A percentile compares a stretch with the other conserved stretches of the same genome.
These are phyloP conservation scores for Lasioglossum leucozonium DNA, from an alignment of 2,888 invertebrate species.

Conservation along the genomic window DNA sequence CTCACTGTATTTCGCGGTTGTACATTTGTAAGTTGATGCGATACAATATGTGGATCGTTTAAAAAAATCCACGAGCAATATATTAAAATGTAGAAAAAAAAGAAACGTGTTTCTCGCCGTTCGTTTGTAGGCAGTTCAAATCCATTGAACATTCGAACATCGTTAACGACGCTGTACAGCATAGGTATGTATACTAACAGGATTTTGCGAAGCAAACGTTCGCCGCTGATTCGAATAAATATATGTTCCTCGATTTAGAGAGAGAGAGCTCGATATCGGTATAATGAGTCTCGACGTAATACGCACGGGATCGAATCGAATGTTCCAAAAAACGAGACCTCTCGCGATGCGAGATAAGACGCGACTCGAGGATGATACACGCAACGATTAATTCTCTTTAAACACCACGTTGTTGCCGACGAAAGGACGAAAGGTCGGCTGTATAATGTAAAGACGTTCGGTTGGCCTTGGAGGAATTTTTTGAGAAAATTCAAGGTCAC, in stretches of 20 bases:
- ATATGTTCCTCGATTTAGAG: not conserved
- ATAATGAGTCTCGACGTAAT: not conserved
- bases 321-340: not conserved
- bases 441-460: not conserved
- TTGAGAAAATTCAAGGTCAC: not conserved
- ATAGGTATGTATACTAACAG: not conserved
- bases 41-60: not conserved
- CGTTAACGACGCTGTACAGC: not conserved
- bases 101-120: slow-evolving; percentile 1
- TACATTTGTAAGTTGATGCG: too few relatives aligned
- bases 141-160: not conserved
- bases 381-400: not conserved
- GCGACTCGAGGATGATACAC: not conserved
- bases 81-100: slow-evolving; percentile 5
- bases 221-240: slow-evolving; percentile 17
- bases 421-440: not conserved
- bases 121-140: slow-evolving; percentile 1
- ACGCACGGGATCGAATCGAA: not conserved
- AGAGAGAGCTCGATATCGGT: not conserved
- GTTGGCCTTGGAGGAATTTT: not conserved
- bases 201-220: slow-evolving; percentile 8
- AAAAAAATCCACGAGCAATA: not conserved
- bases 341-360: not conserved
- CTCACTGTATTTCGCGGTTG: not conserved
- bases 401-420: not conserved